Percentiles rank a stretch among this genome's conserved stretches.
Evolutionary conservation across 2,797 vertebrate genomes (phyloP).

Genomic region (Dipus sagitta): DNA sequence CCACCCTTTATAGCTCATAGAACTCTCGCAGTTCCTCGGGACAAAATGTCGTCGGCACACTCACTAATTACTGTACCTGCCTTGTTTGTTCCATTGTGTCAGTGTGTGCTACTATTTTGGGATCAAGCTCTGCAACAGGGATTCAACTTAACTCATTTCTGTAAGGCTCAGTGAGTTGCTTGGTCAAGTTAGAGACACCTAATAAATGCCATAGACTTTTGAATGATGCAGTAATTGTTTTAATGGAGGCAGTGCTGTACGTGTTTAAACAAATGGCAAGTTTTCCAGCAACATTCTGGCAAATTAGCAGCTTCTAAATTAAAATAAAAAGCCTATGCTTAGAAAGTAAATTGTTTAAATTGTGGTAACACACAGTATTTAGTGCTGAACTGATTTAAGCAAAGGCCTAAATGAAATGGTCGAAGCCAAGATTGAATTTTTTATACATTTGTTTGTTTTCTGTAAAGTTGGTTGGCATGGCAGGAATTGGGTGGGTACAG

Average conservation of each 20-base stretch:
- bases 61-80: neutral
- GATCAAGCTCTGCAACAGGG: conserved; percentile 19
- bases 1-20: neutral
- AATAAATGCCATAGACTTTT: conserved; percentile 74
- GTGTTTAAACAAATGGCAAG: conserved; percentile 76
- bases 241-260: conserved; percentile 66
- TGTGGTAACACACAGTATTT: conserved; percentile 63
- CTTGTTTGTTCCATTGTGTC: conserved; percentile 25
- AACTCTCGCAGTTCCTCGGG: neutral
- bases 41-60: neutral
- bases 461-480: conserved; percentile 68
- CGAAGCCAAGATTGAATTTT: conserved; percentile 68
- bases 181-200: conserved; percentile 71
- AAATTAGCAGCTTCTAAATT: conserved; percentile 81
- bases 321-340: conserved; percentile 56
- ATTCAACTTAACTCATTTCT: conserved; percentile 53
- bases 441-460: conserved; percentile 67
- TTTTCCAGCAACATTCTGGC: conserved; percentile 77
- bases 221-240: conserved; percentile 67
- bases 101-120: conserved; percentile 15
- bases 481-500: conserved; percentile 46
- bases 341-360: conserved; percentile 72
- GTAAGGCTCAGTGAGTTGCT: conserved; percentile 59
- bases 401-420: conserved; percentile 54
- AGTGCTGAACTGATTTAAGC: conserved; percentile 55